These are phyloP conservation scores for Temnothorax unifasciatus DNA, from an alignment of 2,888 invertebrate genomes.

Conservation along the genomic window DNA sequence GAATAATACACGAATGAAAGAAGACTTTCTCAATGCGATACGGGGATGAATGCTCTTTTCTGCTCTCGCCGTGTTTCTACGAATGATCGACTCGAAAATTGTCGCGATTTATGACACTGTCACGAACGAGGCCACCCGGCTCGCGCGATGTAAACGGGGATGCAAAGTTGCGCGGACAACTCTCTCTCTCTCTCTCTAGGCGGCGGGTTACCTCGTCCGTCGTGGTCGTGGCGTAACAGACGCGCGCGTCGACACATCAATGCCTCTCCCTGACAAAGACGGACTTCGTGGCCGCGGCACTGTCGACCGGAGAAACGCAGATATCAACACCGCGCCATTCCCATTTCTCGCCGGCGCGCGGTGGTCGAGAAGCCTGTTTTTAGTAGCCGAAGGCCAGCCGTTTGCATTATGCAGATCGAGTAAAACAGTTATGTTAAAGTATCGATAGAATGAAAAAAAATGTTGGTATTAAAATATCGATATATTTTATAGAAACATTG, in stretches of 20 bases:
- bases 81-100: conserved; percentile 47
- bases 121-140: conserved; percentile 46
- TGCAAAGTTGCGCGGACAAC: conserved; percentile 52
- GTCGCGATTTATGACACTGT: conserved; percentile 52
- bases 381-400: conserved; percentile 44
- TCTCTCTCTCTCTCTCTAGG: conserved; percentile 16
- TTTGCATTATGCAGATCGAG: conserved; percentile 30
- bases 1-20: not conserved
- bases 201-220: conserved; percentile 30
- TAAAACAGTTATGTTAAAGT: conserved; percentile 5
- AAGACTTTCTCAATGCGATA: not conserved
- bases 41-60: conserved; percentile 12
- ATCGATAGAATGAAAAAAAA: conserved; percentile 16
- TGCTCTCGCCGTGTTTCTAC: not conserved
- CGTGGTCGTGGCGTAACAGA: conserved; percentile 34
- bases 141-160: conserved; percentile 48
- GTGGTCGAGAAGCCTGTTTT: conserved; percentile 38
- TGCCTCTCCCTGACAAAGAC: conserved; percentile 52
- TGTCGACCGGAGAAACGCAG: conserved; percentile 54
- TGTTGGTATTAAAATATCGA: conserved; percentile 7
- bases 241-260: conserved; percentile 51
- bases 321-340: conserved; percentile 46
- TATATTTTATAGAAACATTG: conserved; percentile 7
- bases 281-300: conserved; percentile 55
- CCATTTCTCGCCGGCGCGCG: conserved; percentile 15